Evolutionary conservation across 1,140 invertebrate genomes (phyloP).

Genomic region (Papilio polytes): DNA sequence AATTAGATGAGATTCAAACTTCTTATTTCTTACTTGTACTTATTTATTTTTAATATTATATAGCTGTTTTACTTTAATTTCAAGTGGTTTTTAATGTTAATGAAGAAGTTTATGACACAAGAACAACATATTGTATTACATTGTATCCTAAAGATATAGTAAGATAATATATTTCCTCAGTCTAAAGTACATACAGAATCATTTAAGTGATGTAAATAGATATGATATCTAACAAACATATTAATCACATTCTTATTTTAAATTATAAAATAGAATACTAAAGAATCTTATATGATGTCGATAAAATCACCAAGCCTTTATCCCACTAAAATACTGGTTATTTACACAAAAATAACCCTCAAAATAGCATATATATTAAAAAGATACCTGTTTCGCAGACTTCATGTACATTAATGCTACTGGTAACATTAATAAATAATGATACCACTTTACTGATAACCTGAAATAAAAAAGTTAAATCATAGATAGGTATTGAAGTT

Average conservation of each 20-base stretch:
- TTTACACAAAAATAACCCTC: too few relatives aligned
- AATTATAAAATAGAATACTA: too few relatives aligned
- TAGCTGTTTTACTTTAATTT: too few relatives aligned
- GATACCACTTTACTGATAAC: conserved; percentile 88
- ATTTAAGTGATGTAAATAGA: not conserved
- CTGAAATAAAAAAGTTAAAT: conserved; percentile 86
- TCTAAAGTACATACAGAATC: not conserved
- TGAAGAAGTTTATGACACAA: not conserved
- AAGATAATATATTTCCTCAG: not conserved
- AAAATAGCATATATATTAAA: too few relatives aligned
- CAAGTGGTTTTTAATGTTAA: too few relatives aligned
- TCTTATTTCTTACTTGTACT: not conserved
- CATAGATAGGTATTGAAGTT: not conserved
- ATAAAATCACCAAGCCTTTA: too few relatives aligned
- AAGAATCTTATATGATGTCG: too few relatives aligned
- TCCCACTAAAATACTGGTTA: too few relatives aligned
- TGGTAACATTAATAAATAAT: conserved; percentile 88
- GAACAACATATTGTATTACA: not conserved
- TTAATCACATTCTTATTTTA: too few relatives aligned
- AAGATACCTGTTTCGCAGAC: conserved; percentile 87
- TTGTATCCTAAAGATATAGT: not conserved
- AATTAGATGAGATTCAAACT: too few relatives aligned
- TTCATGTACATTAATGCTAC: conserved; percentile 89
- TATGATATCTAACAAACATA: too few relatives aligned
- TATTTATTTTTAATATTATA: not conserved